These are phyloP conservation scores for Peromyscus aztecus DNA, from an alignment of 2,797 vertebrate genomes.

Conservation along the genomic window DNA sequence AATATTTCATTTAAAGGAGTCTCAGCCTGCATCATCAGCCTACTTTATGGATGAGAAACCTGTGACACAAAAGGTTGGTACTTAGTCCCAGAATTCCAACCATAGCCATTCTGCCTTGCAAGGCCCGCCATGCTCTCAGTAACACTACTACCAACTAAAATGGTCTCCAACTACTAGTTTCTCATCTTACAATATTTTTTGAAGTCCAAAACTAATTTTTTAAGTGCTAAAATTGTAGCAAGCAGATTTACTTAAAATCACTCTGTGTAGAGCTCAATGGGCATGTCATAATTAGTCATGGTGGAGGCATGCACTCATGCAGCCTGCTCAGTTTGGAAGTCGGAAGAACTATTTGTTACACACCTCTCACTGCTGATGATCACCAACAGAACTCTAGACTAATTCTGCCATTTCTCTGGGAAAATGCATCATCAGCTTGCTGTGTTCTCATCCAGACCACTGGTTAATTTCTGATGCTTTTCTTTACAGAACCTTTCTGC, in stretches of 20 bases:
- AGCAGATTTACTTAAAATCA: not conserved
- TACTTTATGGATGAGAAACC: constrained; percentile 18
- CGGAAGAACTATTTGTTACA: not conserved
- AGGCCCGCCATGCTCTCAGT: not conserved
- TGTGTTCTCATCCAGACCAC: not conserved
- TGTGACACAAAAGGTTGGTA: not conserved
- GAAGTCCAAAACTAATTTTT: not conserved
- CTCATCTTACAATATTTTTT: not conserved
- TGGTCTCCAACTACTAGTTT: not conserved
- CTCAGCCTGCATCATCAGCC: not conserved
- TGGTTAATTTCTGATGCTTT: constrained; percentile 15
- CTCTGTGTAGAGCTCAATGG: not conserved
- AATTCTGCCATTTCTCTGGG: not conserved
- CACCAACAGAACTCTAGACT: not conserved
- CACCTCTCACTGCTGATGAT: not conserved
- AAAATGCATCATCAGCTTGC: not conserved
- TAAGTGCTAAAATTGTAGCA: not conserved
- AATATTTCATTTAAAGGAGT: not conserved
- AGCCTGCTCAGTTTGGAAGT: not conserved
- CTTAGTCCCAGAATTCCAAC: not conserved
- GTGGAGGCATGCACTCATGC: not conserved
- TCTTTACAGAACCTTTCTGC: constrained; percentile 15
- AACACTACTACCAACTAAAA: not conserved
- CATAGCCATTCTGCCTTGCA: not conserved
- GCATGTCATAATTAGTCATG: not conserved